phyloP scores from a whole-genome alignment of 1,140 invertebrate species.

The Harlomillsia oculata region DNA sequence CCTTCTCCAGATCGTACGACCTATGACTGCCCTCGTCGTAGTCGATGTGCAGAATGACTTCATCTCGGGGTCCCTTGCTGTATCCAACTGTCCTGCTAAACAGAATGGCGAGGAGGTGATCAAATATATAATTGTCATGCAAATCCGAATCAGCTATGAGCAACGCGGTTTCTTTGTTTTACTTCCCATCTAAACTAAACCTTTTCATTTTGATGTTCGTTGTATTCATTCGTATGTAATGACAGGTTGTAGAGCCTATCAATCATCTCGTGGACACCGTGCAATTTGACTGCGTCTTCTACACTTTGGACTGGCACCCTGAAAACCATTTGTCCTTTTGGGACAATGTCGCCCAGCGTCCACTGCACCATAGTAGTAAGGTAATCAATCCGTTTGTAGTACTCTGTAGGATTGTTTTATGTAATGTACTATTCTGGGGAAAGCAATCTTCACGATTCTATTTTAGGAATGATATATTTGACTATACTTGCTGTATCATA shows the following conservation, averaged over 20 bases:
- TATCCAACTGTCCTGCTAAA: conserved; percentile 82
- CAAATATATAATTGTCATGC: too few relatives aligned
- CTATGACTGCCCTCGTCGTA: conserved; percentile 80
- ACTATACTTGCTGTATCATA: neutral
- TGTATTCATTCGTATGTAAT: too few relatives aligned
- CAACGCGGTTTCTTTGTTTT: too few relatives aligned
- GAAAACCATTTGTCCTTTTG: conserved; percentile 92
- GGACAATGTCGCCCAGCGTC: conserved; percentile 68
- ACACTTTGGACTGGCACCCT: conserved; percentile 96
- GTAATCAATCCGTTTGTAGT: conserved; percentile 27
- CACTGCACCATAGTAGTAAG: conserved; percentile 55
- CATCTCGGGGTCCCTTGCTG: conserved; percentile 84
- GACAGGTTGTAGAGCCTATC: conserved; percentile 76
- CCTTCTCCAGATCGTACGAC: conserved; percentile 61
- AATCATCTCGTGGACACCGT: conserved; percentile 77
- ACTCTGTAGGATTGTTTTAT: neutral
- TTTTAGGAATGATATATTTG: neutral
- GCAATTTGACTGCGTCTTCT: conserved; percentile 85
- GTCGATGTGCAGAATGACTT: conserved; percentile 99
- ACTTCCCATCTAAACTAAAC: too few relatives aligned
- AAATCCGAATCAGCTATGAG: too few relatives aligned
- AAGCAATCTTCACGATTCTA: neutral
- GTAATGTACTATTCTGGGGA: neutral
- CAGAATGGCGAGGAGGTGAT: conserved; percentile 72
- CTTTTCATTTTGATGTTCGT: neutral